Conservation (phyloP, 37 sponge, comb jelly and placozoan species). For the Axinella damicornis region DNA sequence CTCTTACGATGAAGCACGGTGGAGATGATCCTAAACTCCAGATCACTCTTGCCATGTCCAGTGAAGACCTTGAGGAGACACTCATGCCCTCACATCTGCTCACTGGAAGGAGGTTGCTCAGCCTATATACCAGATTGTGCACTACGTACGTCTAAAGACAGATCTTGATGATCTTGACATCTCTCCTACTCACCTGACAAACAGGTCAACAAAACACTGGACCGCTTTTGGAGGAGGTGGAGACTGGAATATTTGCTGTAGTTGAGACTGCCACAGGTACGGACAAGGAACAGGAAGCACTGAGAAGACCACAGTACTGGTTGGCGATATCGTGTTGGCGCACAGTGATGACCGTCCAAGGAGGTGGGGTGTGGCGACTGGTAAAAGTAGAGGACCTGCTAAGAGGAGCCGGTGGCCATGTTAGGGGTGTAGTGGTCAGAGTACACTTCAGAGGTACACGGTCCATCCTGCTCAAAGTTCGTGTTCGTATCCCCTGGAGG, state of each 20-base stretch:
- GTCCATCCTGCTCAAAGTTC: conserved; percentile 1
- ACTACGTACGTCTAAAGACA: neutral
- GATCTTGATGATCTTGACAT: too few relatives aligned
- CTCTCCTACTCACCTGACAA: too few relatives aligned
- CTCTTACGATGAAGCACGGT: conserved; percentile 20
- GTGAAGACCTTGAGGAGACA: too few relatives aligned
- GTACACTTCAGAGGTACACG: neutral
- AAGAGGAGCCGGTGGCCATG: conserved; percentile 14
- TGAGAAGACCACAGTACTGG: neutral
- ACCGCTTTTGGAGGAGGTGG: conserved; percentile 43
- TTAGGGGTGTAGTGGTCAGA: conserved; percentile 12
- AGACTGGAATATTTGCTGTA: conserved; percentile 18
- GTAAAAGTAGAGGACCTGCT: conserved; percentile 1
- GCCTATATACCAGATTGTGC: conserved; percentile 10
- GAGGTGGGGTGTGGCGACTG: conserved; percentile 29
- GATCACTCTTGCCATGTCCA: too few relatives aligned
- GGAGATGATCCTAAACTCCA: conserved; percentile 3
- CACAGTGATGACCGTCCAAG: conserved; percentile 12
- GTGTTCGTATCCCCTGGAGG: conserved; percentile 15
- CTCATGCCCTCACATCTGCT: conserved; percentile 31
- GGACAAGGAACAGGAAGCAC: neutral
- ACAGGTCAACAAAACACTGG: neutral
- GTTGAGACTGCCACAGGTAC: conserved; percentile 19
- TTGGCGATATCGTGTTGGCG: conserved; percentile 21
- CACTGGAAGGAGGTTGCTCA: conserved; percentile 20